Base-by-base conservation (phyloP, 2,113 vertebrate species). In the Macrotis lagotis region DNA sequence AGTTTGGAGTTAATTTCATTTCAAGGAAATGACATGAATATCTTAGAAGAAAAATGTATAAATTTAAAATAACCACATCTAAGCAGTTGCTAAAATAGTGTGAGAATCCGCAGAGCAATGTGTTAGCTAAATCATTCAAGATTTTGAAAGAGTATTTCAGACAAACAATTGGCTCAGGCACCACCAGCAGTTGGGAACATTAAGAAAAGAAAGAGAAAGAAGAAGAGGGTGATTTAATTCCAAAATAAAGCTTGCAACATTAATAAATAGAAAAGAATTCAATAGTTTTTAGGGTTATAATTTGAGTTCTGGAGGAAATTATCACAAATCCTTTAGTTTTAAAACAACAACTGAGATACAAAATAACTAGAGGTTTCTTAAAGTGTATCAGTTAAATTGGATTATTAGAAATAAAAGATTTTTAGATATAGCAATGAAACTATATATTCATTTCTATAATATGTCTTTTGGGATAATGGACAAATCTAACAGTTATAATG, bases 291-390 rank as follows among this genome's bases (percentile, higher is more conserved):
- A n/a, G 14, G 66, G 37, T 44, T 44, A 5, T 74, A 44, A 16
- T n/a, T 22, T 74, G 12, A n/a, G 4, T 74, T n/a, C 14, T 74
- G 1, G 37, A 74, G 44, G 11, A 74, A 74, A n/a, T 37, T 19
- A 22, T 74, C 44, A 0, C 3, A 37, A 74, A n/a, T 3, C 28
- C 12, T 37, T 74, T 1, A 74, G 22, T 74, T 22, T 19, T n/a
- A 19, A 3, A 26, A 74, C n/a, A 44, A 14, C 4, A 12, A 11
- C 11, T 3, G 10, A 31, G 1, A 74, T 1, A 74, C 12, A 7
- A 16, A 7, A 1, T 44, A 74, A 59, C 55, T n/a, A 44, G 0
- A n/a, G 0, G 1, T 3, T 74, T 19, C 37, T 22, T 74, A 6
- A 14, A 74, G 14, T 74, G 4, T 0, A 19, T 44, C 66, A n/a